A percentile compares a stretch with the other conserved stretches of the same genome.
Conservation (phyloP, 2,113 vertebrate species). For the Nibea coibor region DNA sequence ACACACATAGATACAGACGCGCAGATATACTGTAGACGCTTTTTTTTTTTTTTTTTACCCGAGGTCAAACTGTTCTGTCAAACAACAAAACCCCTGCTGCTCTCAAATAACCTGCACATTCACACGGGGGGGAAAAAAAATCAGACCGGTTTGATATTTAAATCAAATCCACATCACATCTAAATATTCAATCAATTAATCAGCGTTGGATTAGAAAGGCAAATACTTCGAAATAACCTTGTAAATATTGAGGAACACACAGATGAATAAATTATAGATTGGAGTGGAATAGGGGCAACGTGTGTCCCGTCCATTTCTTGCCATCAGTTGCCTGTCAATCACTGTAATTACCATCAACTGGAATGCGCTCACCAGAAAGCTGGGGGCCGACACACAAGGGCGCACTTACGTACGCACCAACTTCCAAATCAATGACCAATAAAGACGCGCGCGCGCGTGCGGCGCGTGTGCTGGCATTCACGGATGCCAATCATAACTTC, state of each 20-base stretch:
- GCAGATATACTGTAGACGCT: slow-evolving; percentile 4
- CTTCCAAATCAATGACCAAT: slow-evolving; percentile 59
- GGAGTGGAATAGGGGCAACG: slow-evolving; percentile 20
- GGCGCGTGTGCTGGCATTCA: slow-evolving; percentile 43
- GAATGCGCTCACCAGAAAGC: slow-evolving; percentile 56
- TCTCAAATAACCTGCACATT: not conserved
- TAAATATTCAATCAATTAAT: slow-evolving; percentile 58
- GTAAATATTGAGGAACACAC: slow-evolving; percentile 61
- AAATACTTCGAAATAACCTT: slow-evolving; percentile 60
- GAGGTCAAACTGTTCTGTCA: slow-evolving; percentile 52
- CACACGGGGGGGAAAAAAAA: not conserved
- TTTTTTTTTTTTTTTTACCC: slow-evolving; percentile 26
- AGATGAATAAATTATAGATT: slow-evolving; percentile 58
- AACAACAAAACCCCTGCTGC: slow-evolving; percentile 30
- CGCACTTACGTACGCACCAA: slow-evolving; percentile 26
- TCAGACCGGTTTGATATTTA: slow-evolving; percentile 47
- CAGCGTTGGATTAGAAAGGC: slow-evolving; percentile 51
- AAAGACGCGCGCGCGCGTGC: not conserved
- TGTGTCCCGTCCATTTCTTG: slow-evolving; percentile 39
- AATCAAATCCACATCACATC: slow-evolving; percentile 42
- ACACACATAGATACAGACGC: slow-evolving; percentile 15
- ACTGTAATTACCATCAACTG: slow-evolving; percentile 64
- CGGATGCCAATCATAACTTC: slow-evolving; percentile 76
- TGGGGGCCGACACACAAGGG: slow-evolving; percentile 50
- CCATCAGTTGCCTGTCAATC: slow-evolving; percentile 72